Conservation (phyloP, 2,888 invertebrate species). For the Falcaria lacertinaria region DNA sequence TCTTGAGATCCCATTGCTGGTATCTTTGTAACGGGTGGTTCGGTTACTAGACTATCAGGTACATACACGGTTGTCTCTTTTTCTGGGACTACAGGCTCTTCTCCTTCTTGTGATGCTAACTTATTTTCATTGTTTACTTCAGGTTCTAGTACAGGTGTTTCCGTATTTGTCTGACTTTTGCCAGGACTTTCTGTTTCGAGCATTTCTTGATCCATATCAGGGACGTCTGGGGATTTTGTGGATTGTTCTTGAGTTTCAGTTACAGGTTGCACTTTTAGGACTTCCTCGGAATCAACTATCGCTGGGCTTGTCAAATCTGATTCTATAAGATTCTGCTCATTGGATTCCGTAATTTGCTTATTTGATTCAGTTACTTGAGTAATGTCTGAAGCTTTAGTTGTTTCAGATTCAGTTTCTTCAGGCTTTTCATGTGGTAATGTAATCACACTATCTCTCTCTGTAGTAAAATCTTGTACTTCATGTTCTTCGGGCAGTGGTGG, state of each 20-base stretch:
- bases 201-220: background rate
- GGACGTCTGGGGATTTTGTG: no score
- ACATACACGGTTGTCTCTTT: background rate
- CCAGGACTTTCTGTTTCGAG: background rate
- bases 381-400: background rate
- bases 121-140: background rate
- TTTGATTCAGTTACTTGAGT: background rate
- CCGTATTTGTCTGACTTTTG: no score
- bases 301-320: background rate
- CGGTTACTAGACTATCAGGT: background rate
- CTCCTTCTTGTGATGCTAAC: background rate
- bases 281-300: background rate
- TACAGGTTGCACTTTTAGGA: background rate
- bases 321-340: background rate
- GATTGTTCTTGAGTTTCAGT: background rate
- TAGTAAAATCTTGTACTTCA: background rate
- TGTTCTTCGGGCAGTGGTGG: background rate
- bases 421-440: background rate
- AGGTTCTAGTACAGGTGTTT: background rate
- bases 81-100: background rate
- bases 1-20: slow-evolving; percentile 4
- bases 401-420: background rate
- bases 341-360: background rate
- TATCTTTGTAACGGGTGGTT: background rate
- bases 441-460: background rate